Evolutionary conservation across 2,113 vertebrate genomes (phyloP), one percentile per base, ranked within the genome.

Genomic region (Thamnaconus septentrionalis): DNA sequence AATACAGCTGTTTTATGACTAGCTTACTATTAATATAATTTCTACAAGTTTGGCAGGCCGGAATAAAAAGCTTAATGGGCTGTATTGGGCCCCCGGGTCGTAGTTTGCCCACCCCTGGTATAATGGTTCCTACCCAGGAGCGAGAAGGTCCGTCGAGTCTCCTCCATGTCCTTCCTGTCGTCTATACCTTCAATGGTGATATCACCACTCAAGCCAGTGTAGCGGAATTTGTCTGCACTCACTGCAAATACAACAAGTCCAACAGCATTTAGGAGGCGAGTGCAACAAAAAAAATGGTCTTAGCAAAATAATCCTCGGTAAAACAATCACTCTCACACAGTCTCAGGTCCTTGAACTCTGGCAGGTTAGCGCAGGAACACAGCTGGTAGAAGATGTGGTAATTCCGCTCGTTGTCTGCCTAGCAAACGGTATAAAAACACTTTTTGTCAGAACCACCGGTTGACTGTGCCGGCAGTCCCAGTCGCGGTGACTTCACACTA

Each of bases 361-460:
- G 90, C 39, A 92, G 89, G 54, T 83, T 73, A 41, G 96, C 94
- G 66, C 94, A 98, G 39, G 96, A 93, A 80, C 97, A 99, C 74
- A 99, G 71, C 78, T 99, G 97, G 80, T 99, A 98, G 89, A 99
- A 99, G 79, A 99, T 95, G 82, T 99, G 97, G 71, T 99, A 99
- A 87, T 99, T 99, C 67, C 96, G 91, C 86, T 99, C 97, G 57
- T 95, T 94, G 80, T 97, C 95, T 40, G 96, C 93, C 97, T 99
- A 41, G 87, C 87, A 73, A 81, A 40, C 50, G 61, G 18, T 31
- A 31, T 2, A 31, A 2, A 31, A 31, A 31, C 18, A 31, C 18
- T 31, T 31, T 31, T 31, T 5, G 4, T 18, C 4, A 41, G 53
- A n/a, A 40, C 40, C 10, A 6, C 49, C 3, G n/a, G 56, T 6